Evolutionary conservation across 2,113 vertebrate species (phyloP).

Genomic region (Oenanthe oenanthe): DNA sequence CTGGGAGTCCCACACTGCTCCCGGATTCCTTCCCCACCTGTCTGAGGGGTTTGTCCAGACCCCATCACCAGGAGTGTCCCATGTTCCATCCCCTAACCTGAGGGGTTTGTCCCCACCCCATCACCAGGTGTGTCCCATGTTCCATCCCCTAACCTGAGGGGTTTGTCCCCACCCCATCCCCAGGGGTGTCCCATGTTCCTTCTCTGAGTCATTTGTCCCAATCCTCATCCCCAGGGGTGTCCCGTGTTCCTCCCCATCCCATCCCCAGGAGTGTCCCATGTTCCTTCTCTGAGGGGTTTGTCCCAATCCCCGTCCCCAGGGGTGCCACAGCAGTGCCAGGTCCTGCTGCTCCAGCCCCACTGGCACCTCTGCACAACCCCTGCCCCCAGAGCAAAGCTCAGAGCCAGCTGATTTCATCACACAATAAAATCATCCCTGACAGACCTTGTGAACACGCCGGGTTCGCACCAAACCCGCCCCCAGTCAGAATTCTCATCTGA

Average conservation of each 20-base stretch:
- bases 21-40: fast-evolving
- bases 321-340: fast-evolving
- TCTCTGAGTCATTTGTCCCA: too few species aligned
- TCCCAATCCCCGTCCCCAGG: too few species aligned
- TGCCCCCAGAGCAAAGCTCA: background rate
- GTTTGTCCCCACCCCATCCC: too few species aligned
- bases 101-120: too few species aligned
- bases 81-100: too few species aligned
- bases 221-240: too few species aligned
- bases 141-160: too few species aligned
- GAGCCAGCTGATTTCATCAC: fast-evolving
- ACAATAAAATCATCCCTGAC: background rate
- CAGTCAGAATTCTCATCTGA: background rate
- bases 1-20: background rate
- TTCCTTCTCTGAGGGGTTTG: too few species aligned
- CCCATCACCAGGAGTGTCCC: too few species aligned
- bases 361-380: background rate
- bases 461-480: background rate
- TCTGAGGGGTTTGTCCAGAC: background rate
- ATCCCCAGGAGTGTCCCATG: too few species aligned
- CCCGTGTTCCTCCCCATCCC: background rate
- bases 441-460: background rate
- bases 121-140: too few species aligned
- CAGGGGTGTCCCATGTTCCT: too few species aligned
- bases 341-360: background rate